Base-by-base conservation (phyloP, 2,888 invertebrate genomes). In the Mesodorylaimus sp. region DNA sequence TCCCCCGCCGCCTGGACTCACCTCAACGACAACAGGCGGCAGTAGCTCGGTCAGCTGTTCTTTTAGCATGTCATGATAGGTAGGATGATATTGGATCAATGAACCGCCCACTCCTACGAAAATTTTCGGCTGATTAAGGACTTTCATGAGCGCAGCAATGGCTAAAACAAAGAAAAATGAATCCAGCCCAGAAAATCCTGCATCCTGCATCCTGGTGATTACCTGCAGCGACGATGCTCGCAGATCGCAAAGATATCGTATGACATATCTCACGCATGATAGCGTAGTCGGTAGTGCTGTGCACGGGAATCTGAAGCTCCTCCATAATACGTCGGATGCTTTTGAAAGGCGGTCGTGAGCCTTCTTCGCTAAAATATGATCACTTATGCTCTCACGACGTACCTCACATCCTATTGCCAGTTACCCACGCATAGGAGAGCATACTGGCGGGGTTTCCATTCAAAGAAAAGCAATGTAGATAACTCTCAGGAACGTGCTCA, bases 31-130 rank as follows among this genome's bases (percentile, higher is more conserved):
- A 45, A 57, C 56, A n/a, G 56, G 42, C 16, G 65, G 65, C 10
- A 60, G 60, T 44, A 66, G 48, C 13, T 55, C 53, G 27, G 52
- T 53, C n/a, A 65, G 54, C 39, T 61, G 56, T 24, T 58, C 54
- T 44, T 61, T 54, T 26, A 65, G 55, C 50, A 63, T 53, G 19
- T 55, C 55, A 50, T 61, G 60, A 52, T 62, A 65, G 2, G 61
- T 61, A 13, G 65, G 65, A 51, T 65, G 65, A 56, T 66, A 65
- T 53, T 65, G 65, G 39, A 64, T 61, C 44, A 66, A 56, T 1
- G 63, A 63, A 28, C 65, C 65, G 47, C 65, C 65, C 10, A 65
- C 63, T 25, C 65, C 65, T 44, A 65, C 60, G 52, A 60, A 60
- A 41, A 65, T 54, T 16, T 52, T 50, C n/a, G 41, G 28, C 24